Percentiles rank a stretch among this genome's conserved stretches.
Evolutionary conservation across 2,113 vertebrate genomes (phyloP).

Genomic region (Promerops cafer): DNA sequence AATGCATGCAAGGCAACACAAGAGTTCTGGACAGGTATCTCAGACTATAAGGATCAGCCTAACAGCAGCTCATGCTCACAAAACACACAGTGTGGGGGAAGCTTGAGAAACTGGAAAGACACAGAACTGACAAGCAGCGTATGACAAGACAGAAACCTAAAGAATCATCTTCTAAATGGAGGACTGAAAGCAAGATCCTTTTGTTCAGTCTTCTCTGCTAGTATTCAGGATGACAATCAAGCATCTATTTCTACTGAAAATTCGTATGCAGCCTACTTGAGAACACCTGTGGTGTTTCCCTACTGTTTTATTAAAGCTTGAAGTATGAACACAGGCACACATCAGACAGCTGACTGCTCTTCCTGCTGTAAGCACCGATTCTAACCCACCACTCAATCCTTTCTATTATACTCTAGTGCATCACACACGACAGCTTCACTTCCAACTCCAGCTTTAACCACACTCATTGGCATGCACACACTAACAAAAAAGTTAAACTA

Average conservation of each 20-base stretch:
- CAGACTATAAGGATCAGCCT: not conserved
- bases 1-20: rapidly evolving
- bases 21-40: not conserved
- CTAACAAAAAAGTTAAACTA: not conserved
- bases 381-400: not conserved
- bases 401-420: not conserved
- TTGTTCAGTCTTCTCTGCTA: not conserved
- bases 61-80: not conserved
- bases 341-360: not conserved
- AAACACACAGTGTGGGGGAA: not conserved
- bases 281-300: not conserved
- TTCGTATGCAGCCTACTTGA: rapidly evolving
- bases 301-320: not conserved
- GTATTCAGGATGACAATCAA: not conserved
- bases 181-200: not conserved
- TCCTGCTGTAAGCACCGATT: not conserved
- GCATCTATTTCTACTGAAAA: not conserved
- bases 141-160: not conserved
- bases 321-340: not conserved
- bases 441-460: not conserved
- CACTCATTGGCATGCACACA: not conserved
- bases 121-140: not conserved
- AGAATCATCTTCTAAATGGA: not conserved
- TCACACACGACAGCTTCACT: not conserved
- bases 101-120: not conserved